A percentile compares a stretch with the other conserved stretches of the same genome.
Conservation (phyloP, 2,797 vertebrate species). For the Mormyrops boulengeri region DNA sequence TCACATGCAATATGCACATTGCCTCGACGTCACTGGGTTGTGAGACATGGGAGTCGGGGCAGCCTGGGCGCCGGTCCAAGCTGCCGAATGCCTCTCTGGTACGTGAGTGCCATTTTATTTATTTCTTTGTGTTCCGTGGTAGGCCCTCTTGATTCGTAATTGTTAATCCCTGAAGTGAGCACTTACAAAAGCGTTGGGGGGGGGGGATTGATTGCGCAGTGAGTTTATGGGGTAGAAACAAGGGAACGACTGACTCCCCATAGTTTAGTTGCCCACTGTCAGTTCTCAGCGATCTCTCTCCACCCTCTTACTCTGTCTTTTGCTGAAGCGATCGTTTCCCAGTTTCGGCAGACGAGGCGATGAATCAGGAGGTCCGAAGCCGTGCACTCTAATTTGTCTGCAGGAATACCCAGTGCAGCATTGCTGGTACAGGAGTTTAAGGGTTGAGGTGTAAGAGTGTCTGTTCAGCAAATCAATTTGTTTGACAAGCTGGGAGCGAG, state of each 20-base stretch:
- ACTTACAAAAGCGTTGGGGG: not conserved
- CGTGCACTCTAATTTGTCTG: slow-evolving; percentile 4
- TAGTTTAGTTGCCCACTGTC: not conserved
- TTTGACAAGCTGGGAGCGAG: not conserved
- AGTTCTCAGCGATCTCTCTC: not conserved
- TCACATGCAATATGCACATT: not conserved
- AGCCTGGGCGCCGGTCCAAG: not conserved
- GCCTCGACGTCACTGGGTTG: not conserved
- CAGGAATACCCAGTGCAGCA: not conserved
- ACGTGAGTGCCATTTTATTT: not conserved
- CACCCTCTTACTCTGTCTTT: not conserved
- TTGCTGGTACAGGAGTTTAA: not conserved
- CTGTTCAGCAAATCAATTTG: slow-evolving; percentile 15
- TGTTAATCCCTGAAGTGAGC: slow-evolving; percentile 12
- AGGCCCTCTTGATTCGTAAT: slow-evolving; percentile 10
- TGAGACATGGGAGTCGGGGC: not conserved
- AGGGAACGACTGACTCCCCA: not conserved
- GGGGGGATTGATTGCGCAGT: not conserved
- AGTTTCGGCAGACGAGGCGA: not conserved
- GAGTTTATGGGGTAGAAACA: not conserved
- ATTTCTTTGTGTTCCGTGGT: not conserved
- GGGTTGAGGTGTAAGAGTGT: not conserved
- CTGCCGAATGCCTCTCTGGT: not conserved
- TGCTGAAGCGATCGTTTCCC: not conserved
- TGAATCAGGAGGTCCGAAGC: slow-evolving; percentile 7